Evolutionary conservation across 2,113 vertebrate genomes (phyloP).

Genomic region (Scatophagus argus): DNA sequence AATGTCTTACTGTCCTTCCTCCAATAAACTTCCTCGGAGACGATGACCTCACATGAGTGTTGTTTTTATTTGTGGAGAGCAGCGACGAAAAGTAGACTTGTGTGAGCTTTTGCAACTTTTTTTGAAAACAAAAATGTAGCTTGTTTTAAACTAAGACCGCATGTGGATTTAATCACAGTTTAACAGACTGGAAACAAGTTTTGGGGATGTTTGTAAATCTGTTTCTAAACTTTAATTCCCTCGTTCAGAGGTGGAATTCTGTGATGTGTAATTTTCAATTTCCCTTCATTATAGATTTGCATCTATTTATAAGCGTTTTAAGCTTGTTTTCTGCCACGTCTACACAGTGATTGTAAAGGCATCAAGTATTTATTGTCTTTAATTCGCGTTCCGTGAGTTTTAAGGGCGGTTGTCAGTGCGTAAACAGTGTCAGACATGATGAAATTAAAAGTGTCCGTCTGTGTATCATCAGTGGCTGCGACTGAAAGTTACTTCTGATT

Average conservation of each 20-base stretch:
- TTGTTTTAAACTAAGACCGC: fast-evolving
- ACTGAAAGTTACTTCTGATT: not conserved
- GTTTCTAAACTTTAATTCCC: not conserved
- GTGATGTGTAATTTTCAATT: fast-evolving
- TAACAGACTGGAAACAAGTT: not conserved
- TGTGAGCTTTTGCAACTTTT: not conserved
- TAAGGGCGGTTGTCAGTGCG: not conserved
- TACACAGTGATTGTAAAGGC: not conserved
- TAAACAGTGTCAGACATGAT: not conserved
- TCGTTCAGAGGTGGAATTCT: not conserved
- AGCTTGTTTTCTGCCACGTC: not conserved
- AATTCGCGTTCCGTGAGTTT: not conserved
- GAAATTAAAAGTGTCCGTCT: not conserved
- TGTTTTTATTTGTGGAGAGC: conserved; percentile 53
- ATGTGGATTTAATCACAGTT: not conserved
- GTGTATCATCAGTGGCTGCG: not conserved
- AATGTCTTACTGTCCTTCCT: not conserved
- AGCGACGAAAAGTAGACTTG: conserved; percentile 29
- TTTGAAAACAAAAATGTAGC: not conserved
- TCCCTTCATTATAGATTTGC: not conserved
- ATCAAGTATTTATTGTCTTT: not conserved
- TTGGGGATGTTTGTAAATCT: not conserved
- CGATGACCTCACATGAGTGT: conserved; percentile 17
- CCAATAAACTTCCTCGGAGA: conserved; percentile 21
- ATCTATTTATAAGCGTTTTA: not conserved